These are phyloP conservation scores for Drosophila limbata DNA, from an alignment of 2,888 invertebrate species.

Conservation along the genomic window DNA sequence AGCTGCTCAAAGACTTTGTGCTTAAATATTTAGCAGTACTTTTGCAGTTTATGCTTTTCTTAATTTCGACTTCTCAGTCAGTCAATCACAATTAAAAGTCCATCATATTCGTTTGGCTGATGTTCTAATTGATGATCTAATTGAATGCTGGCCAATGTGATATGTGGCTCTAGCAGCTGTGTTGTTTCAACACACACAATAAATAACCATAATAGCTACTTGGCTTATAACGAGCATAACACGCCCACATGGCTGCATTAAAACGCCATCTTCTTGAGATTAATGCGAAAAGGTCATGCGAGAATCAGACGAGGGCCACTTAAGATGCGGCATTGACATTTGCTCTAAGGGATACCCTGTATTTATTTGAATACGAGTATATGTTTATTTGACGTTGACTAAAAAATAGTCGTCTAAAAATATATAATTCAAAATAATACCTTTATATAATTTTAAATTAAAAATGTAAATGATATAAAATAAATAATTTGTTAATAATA, in stretches of 20 bases:
- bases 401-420: not conserved
- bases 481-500: too few relatives aligned
- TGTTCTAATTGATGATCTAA: slow-evolving; percentile 67
- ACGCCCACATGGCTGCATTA: slow-evolving; percentile 65
- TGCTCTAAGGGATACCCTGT: slow-evolving; percentile 37
- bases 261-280: slow-evolving; percentile 76
- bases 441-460: too few relatives aligned
- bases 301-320: slow-evolving; percentile 48
- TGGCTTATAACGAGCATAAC: slow-evolving; percentile 64
- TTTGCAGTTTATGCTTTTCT: not conserved
- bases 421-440: too few relatives aligned
- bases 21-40: not conserved
- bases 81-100: slow-evolving; percentile 36
- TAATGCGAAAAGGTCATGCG: slow-evolving; percentile 75
- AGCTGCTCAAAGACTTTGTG: not conserved
- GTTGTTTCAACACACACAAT: slow-evolving; percentile 50
- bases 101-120: slow-evolving; percentile 30
- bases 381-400: not conserved
- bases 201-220: slow-evolving; percentile 71
- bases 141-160: slow-evolving; percentile 52
- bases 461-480: too few relatives aligned
- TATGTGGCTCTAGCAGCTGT: slow-evolving; percentile 54
- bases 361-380: not conserved
- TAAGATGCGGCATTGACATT: slow-evolving; percentile 65
- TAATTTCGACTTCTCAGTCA: not conserved